These are phyloP conservation scores for Oscheius sp. DNA, from an alignment of 2,888 invertebrate species.

Conservation along the genomic window DNA sequence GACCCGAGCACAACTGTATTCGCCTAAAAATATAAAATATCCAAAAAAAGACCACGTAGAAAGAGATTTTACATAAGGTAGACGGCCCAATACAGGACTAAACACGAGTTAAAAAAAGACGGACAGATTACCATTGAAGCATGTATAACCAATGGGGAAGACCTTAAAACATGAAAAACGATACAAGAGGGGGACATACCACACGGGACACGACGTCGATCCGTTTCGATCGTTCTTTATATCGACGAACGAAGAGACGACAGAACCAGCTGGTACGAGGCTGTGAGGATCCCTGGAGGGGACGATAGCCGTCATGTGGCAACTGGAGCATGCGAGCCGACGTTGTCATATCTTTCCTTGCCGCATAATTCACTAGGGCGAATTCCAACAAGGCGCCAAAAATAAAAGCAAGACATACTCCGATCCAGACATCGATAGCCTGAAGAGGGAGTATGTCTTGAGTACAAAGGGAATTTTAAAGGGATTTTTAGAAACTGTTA, in stretches of 20 bases:
- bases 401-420: slow-evolving; percentile 68
- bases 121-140: slow-evolving; percentile 60
- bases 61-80: slow-evolving; percentile 73
- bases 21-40: slow-evolving; percentile 52
- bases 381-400: slow-evolving; percentile 67
- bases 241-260: slow-evolving; percentile 65
- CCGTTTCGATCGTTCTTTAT: slow-evolving; percentile 68
- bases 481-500: not conserved
- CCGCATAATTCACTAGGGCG: slow-evolving; percentile 68
- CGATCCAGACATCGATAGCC: slow-evolving; percentile 65
- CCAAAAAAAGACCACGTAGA: slow-evolving; percentile 12
- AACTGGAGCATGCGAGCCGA: slow-evolving; percentile 37
- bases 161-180: slow-evolving; percentile 45
- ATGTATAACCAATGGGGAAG: slow-evolving; percentile 68
- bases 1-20: slow-evolving; percentile 69
- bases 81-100: slow-evolving; percentile 70
- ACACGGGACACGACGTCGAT: slow-evolving; percentile 68
- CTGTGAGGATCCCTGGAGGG: slow-evolving; percentile 44
- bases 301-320: slow-evolving; percentile 41
- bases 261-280: slow-evolving; percentile 62
- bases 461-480: not conserved
- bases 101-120: slow-evolving; percentile 37
- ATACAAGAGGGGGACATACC: slow-evolving; percentile 35
- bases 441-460: not conserved
- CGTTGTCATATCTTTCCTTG: slow-evolving; percentile 57